Base-by-base conservation (phyloP, 2,113 vertebrate genomes). In the Atrichornis clamosus region DNA sequence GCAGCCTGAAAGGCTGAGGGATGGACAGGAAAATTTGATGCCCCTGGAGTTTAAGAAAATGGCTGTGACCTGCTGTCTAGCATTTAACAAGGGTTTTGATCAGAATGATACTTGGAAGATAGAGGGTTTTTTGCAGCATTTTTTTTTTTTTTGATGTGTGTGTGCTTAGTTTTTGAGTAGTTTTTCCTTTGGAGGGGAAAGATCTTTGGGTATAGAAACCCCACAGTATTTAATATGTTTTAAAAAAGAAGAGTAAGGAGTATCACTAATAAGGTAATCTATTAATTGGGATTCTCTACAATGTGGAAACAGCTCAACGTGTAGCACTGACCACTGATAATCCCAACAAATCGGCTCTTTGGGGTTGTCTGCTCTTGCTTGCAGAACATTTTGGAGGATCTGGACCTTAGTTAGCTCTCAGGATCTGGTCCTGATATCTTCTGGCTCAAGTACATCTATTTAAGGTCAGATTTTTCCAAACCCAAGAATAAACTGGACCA, bases 1-100 rank as follows among this genome's bases (percentile, higher is more conserved):
- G 87, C 60, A 94, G 75, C 47, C 85, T 93, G 79, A 95, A 89
- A 88, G 64, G 52, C 79, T 87, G 95, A 95, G 72, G 79, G 82
- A 95, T 93, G 92, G 82, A 90, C 85, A 88, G 59, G 79, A 96
- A 91, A 91, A 90, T 94, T 70, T 93, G 76, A 88, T 83, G 79
- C 52, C 72, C 82, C 64, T 26, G 70, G 79, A 94, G 91, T 93
- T 94, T 84, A 90, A 91, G 92, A 84, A 93, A 96, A 86, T 81
- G n/a, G 39, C 59, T 94, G 63, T 92, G 96, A 90, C 79, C 68
- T 84, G 55, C 92, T 93, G 90, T 52, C 92, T 64, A 12, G 39
- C 59, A 41, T 94, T 92, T 92, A 86, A 70, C 82, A 52, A 80
- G 27, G 22, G 47, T 23, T 69, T 94, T 91, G 87, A 80, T 79